Evolutionary conservation across 2,888 invertebrate species (phyloP).

Genomic region (Unio pictorum): DNA sequence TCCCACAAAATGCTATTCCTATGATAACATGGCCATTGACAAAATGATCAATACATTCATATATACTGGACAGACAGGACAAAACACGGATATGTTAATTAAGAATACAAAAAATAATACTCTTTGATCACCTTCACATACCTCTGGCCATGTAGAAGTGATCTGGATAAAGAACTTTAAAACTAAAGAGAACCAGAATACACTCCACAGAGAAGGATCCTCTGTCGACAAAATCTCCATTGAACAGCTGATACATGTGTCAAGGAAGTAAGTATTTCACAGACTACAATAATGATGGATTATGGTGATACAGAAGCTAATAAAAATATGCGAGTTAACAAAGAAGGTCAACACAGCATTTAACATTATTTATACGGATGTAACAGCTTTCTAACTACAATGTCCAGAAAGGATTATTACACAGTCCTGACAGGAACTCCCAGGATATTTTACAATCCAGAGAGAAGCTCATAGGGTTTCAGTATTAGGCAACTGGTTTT

Average conservation of each 20-base stretch:
- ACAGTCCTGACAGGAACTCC: too few species aligned
- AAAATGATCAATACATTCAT: not conserved
- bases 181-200: slow-evolving; percentile 96
- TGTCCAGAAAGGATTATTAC: too few species aligned
- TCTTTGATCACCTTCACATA: slow-evolving; percentile 72
- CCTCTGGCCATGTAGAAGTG: slow-evolving; percentile 98
- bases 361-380: too few species aligned
- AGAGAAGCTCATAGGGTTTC: too few species aligned
- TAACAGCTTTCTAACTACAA: too few species aligned
- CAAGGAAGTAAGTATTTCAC: slow-evolving; percentile 19
- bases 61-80: too few species aligned
- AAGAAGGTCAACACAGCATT: too few species aligned
- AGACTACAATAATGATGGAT: not conserved
- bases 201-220: slow-evolving; percentile 99
- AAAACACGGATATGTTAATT: not conserved
- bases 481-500: too few species aligned
- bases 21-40: not conserved
- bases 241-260: slow-evolving; percentile 82
- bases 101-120: too few species aligned
- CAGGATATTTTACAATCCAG: too few species aligned
- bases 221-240: slow-evolving; percentile 99
- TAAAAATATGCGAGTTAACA: too few species aligned
- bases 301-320: too few species aligned
- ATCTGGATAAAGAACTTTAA: slow-evolving; percentile 94
- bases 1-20: not conserved